Percentiles rank a stretch among this genome's conserved stretches.
These are phyloP conservation scores for Apteryx mantelli DNA, from an alignment of 2,113 vertebrate genomes.

Conservation along the genomic window DNA sequence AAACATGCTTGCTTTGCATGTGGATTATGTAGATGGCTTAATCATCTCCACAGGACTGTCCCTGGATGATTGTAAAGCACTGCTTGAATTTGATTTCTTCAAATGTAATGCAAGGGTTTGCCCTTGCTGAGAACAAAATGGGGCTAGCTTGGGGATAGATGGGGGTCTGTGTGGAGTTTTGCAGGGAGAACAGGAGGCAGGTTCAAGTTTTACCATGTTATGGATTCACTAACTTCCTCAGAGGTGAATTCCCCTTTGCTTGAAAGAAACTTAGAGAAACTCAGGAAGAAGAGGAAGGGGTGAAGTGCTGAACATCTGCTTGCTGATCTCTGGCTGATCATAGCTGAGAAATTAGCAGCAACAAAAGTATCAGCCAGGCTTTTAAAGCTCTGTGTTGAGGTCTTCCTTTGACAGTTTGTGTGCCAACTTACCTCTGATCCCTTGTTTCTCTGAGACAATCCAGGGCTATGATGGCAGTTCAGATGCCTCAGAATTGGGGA, in stretches of 20 bases:
- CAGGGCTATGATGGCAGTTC: neutral
- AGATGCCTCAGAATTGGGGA: neutral
- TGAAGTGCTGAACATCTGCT: neutral
- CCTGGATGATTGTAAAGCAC: neutral
- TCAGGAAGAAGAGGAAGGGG: neutral
- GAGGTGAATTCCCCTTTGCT: neutral
- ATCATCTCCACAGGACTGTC: neutral
- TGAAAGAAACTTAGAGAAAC: neutral
- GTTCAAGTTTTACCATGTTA: neutral
- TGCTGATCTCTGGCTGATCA: neutral
- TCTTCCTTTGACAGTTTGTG: neutral
- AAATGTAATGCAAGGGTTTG: neutral
- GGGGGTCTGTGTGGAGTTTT: neutral
- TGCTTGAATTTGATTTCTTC: neutral
- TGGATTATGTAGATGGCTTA: neutral
- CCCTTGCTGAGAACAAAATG: neutral
- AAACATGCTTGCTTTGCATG: rapidly evolving
- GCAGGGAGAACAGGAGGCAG: neutral
- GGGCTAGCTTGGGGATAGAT: neutral
- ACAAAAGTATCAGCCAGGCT: neutral
- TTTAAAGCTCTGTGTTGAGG: neutral
- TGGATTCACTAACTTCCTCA: neutral
- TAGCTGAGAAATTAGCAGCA: neutral
- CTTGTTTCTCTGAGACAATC: neutral
- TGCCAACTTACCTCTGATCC: neutral